These are phyloP conservation scores for Cantharis flavilabris DNA, from an alignment of 2,888 invertebrate genomes.

Conservation along the genomic window DNA sequence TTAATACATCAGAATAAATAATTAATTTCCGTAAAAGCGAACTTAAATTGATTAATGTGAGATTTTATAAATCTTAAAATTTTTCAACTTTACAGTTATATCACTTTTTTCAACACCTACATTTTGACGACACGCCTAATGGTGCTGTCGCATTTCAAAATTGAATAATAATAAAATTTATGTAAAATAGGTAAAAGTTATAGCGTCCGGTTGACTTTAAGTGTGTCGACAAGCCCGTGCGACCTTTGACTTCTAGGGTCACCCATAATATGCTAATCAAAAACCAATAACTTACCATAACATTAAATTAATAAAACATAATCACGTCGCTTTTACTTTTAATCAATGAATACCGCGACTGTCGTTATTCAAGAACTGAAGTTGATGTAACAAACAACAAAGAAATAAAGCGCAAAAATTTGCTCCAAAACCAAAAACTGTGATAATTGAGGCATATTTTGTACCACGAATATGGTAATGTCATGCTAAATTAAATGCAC, in stretches of 20 bases:
- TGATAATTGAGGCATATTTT: background rate
- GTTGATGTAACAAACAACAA: background rate
- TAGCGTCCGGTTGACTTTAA: conserved; percentile 22
- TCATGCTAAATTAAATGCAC: background rate
- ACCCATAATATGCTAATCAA: conserved; percentile 24
- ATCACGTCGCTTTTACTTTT: background rate
- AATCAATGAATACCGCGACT: background rate
- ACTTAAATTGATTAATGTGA: background rate
- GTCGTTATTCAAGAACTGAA: background rate
- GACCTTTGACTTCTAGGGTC: conserved; percentile 34
- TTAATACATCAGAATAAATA: background rate
- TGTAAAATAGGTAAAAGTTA: conserved; percentile 31
- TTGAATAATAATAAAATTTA: conserved; percentile 26
- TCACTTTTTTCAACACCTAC: conserved; percentile 6
- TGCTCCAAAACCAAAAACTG: background rate
- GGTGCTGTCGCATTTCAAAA: conserved; percentile 7
- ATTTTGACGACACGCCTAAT: conserved; percentile 5
- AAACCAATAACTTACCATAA: conserved; percentile 5
- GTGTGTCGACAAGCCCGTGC: conserved; percentile 28
- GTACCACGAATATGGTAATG: background rate
- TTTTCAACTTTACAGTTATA: background rate
- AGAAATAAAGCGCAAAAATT: background rate
- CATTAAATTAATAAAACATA: conserved; percentile 5
- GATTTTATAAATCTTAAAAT: background rate
- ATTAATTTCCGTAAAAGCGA: background rate